Percentiles rank a stretch among this genome's conserved stretches.
phyloP scores from a whole-genome alignment of 2,113 vertebrate species.

The Salminus brasiliensis region DNA sequence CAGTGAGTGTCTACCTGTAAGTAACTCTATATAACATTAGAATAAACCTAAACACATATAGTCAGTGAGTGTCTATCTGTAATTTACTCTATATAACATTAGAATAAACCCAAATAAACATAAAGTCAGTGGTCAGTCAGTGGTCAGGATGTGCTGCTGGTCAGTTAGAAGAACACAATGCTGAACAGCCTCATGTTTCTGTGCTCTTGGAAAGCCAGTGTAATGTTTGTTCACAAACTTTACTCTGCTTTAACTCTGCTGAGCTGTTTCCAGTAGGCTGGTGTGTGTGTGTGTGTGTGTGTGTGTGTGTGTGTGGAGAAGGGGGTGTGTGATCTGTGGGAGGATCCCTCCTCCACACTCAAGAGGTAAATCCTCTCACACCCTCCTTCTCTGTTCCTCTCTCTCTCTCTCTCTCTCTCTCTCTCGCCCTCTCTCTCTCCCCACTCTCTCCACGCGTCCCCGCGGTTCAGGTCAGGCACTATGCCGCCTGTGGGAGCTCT shows the following conservation, averaged over 20 bases:
- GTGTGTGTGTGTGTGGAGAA: neutral
- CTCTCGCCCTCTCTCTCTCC: neutral
- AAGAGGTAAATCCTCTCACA: slow-evolving; percentile 8
- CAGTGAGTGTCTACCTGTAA: no score
- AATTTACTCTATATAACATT: no score
- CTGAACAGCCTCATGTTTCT: no score
- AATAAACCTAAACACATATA: no score
- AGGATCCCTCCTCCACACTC: neutral
- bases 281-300: neutral
- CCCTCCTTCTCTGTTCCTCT: neutral
- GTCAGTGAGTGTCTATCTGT: no score
- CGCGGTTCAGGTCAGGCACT: slow-evolving; percentile 42
- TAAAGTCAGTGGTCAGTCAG: no score
- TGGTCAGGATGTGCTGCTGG: no score
- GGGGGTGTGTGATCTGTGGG: neutral
- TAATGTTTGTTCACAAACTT: neutral
- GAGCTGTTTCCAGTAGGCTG: neutral
- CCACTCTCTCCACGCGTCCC: neutral
- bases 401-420: slow-evolving; percentile 3
- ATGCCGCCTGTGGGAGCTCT: slow-evolving; percentile 65
- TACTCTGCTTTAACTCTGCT: no score
- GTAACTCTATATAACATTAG: no score
- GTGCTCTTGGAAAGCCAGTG: neutral
- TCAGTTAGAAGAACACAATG: no score
- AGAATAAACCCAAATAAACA: no score